phyloP scores from a whole-genome alignment of 2,113 vertebrate genomes.

The Prochilodus magdalenae region DNA sequence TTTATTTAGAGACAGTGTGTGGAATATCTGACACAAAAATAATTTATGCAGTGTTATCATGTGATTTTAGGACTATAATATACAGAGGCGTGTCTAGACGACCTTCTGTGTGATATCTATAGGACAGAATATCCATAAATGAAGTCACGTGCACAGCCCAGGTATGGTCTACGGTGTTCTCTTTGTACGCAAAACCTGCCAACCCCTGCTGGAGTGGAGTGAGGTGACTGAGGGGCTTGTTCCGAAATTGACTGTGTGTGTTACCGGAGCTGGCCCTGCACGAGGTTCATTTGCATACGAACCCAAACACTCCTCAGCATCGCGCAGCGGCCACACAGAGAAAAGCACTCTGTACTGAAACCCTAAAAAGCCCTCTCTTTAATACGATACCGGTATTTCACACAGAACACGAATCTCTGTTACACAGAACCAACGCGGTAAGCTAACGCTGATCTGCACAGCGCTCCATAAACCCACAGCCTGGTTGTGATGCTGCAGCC shows the following conservation, averaged over 20 bases:
- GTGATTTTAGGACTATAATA: too few relatives aligned
- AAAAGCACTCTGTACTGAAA: background rate
- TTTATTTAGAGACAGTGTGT: too few relatives aligned
- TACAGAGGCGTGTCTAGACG: too few relatives aligned
- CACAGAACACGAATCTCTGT: background rate
- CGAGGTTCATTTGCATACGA: slow-evolving; percentile 72
- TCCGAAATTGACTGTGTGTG: slow-evolving; percentile 56
- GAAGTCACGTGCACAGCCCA: background rate
- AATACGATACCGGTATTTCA: background rate
- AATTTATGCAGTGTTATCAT: too few relatives aligned
- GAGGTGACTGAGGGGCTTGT: slow-evolving; percentile 36
- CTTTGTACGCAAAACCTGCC: background rate
- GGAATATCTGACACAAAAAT: too few relatives aligned
- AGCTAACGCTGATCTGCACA: background rate
- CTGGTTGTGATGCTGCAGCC: slow-evolving; percentile 1
- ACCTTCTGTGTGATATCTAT: too few relatives aligned
- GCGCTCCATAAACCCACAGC: background rate
- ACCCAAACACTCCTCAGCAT: slow-evolving; percentile 71
- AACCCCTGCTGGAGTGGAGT: background rate
- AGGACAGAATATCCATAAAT: too few relatives aligned
- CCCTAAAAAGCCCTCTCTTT: background rate
- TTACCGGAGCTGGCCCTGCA: slow-evolving; percentile 63
- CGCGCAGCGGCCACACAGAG: background rate
- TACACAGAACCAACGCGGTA: background rate
- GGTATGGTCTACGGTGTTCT: too few relatives aligned